A percentile compares a stretch with the other conserved stretches of the same genome.
Evolutionary conservation across 2,797 vertebrate species (phyloP).

Genomic region (Knipowitschia caucasica): DNA sequence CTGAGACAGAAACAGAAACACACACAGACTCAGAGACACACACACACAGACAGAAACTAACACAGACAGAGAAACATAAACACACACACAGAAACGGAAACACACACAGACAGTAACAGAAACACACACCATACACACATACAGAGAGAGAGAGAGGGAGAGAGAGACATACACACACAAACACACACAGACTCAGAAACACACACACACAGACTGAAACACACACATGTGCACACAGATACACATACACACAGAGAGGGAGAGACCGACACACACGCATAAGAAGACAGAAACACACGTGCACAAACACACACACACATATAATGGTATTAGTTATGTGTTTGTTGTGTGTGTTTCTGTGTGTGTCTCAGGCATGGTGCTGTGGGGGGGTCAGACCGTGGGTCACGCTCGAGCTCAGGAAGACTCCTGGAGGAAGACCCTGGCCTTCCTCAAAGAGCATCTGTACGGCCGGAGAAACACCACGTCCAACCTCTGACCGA

Average conservation of each 20-base stretch:
- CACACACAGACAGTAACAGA: too few relatives aligned
- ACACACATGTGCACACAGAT: too few relatives aligned
- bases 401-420: constrained; percentile 67
- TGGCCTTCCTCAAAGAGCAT: constrained; percentile 64
- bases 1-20: too few relatives aligned
- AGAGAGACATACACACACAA: too few relatives aligned
- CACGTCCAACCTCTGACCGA: background rate
- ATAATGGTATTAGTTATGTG: too few relatives aligned
- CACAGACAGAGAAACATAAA: background rate
- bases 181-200: too few relatives aligned
- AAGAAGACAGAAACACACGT: background rate
- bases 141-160: too few relatives aligned
- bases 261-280: too few relatives aligned
- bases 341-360: background rate
- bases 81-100: background rate
- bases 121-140: background rate
- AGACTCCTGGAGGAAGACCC: constrained; percentile 70
- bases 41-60: too few relatives aligned
- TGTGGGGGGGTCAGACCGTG: constrained; percentile 70
- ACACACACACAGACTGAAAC: too few relatives aligned
- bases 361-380: constrained; percentile 42
- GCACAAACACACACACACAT: too few relatives aligned
- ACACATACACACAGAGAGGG: background rate
- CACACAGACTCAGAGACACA: too few relatives aligned
- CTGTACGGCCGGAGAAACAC: constrained; percentile 27